phyloP scores from a whole-genome alignment of 2,888 invertebrate genomes.

The Chouioia cunea region DNA sequence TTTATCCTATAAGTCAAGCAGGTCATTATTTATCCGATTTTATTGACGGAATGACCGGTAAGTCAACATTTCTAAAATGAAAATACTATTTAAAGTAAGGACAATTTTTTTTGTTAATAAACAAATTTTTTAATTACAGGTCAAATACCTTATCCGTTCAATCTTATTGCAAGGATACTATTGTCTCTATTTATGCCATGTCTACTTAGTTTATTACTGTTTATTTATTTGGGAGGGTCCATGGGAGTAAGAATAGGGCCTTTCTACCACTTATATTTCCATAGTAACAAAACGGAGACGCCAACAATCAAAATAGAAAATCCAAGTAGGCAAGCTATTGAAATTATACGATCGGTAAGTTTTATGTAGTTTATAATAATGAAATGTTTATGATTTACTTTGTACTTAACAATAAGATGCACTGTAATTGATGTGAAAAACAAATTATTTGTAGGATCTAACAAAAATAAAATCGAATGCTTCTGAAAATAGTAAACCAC shows the following conservation, averaged over 20 bases:
- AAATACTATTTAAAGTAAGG: background rate
- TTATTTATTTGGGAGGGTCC: conserved; percentile 52
- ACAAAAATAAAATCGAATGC: background rate
- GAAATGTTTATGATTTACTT: background rate
- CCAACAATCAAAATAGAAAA: conserved; percentile 2
- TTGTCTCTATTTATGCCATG: conserved; percentile 48
- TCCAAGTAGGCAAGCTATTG: conserved; percentile 35
- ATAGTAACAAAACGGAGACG: conserved; percentile 20
- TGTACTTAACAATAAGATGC: background rate
- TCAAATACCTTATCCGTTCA: conserved; percentile 47
- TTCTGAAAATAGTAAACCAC: background rate
- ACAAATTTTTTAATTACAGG: conserved; percentile 49
- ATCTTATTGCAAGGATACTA: conserved; percentile 33
- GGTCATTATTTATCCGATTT: conserved; percentile 54
- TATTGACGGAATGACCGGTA: conserved; percentile 57
- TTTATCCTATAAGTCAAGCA: conserved; percentile 52
- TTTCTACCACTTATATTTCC: conserved; percentile 48
- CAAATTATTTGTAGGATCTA: background rate
- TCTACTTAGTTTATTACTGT: conserved; percentile 45
- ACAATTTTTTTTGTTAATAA: conserved; percentile 11
- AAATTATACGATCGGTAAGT: conserved; percentile 33
- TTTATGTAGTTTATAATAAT: background rate
- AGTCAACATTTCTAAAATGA: conserved; percentile 21
- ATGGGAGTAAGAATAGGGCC: conserved; percentile 55
- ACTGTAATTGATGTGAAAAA: too few relatives aligned